Base-by-base conservation (phyloP, 2,888 invertebrate species). In the Microplitis deprimator region DNA sequence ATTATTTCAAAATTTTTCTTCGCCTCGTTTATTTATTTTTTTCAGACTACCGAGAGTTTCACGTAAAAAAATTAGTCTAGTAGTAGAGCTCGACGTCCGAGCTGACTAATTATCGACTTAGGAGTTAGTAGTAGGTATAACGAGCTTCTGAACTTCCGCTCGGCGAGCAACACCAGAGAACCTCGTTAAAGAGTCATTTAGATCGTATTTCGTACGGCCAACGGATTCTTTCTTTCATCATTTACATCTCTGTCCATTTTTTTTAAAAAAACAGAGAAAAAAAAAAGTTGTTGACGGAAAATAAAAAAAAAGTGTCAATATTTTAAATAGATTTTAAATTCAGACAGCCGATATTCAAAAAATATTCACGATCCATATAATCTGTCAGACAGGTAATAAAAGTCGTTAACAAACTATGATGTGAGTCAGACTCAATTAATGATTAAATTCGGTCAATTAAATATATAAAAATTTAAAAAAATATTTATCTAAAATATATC, bases 401-500 rank as follows among this genome's bases (percentile, higher is more conserved):
- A 75, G 68, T 62, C 68, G 75, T 75, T 69, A 75, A 73, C 67
- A 20, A 20, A 17, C 40, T 65, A 41, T 41, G 10, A 40, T 40
- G 10, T 41, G 41, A 68, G 20, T 64, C 68, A 68, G 16, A n/a
- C 16, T 68, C 7, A 39, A 68, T 38, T 13, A 20, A 41, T 75
- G 75, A 75, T 68, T 39, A 69, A 75, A 75, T 75, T 75, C 75
- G 75, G 75, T 75, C 75, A 75, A 61, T 75, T 62, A 17, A 29
- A 59, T 20, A 65, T 29, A 65, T 65, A 17, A 65, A 65, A 65
- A 20, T 65, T 13, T 38, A 8, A 65, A 13, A 16, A 62, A 29
- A 29, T 29, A 29, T 29, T 29, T 29, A 29, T 29, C 29, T 29
- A 2, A 29, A 29, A 29, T 29, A 29, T 29, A 29, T 29, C 29